These are phyloP conservation scores for Galendromus occidentalis DNA, from an alignment of 1,140 invertebrate species.

Conservation along the genomic window DNA sequence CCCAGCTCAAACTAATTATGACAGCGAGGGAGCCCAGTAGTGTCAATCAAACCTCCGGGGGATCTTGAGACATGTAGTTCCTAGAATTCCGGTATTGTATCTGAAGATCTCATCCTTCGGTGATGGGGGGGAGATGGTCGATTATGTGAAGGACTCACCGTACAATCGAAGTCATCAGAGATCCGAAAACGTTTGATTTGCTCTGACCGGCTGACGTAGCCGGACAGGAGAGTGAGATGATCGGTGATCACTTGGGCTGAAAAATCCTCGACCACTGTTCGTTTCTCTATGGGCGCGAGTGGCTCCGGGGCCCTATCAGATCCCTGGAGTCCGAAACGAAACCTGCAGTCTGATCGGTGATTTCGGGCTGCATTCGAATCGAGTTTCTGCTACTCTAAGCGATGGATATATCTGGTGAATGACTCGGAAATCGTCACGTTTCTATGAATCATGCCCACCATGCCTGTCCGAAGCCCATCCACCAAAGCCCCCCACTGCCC, in stretches of 20 bases:
- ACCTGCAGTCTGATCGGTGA: too few relatives aligned
- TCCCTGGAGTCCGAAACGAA: neutral
- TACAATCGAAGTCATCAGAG: neutral
- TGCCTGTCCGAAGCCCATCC: constrained; percentile 16
- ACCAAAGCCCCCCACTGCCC: constrained; percentile 15
- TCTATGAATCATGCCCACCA: constrained; percentile 16
- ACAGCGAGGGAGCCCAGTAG: neutral
- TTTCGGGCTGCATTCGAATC: too few relatives aligned
- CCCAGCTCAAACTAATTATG: neutral
- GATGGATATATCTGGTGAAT: too few relatives aligned
- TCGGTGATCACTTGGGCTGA: neutral
- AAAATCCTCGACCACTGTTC: neutral
- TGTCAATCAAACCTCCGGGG: neutral
- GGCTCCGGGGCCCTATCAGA: neutral
- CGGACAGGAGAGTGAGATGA: neutral
- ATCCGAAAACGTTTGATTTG: neutral
- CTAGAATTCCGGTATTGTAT: too few relatives aligned
- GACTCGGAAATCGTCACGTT: constrained; percentile 12
- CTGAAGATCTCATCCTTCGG: too few relatives aligned
- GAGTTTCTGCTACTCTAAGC: too few relatives aligned
- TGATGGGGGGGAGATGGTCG: too few relatives aligned
- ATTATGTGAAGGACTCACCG: neutral
- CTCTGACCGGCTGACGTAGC: neutral
- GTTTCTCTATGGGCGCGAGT: neutral
- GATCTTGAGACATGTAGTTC: too few relatives aligned